Base-by-base conservation (phyloP, 2,888 invertebrate genomes). In the Cremastobaeus sp. region DNA sequence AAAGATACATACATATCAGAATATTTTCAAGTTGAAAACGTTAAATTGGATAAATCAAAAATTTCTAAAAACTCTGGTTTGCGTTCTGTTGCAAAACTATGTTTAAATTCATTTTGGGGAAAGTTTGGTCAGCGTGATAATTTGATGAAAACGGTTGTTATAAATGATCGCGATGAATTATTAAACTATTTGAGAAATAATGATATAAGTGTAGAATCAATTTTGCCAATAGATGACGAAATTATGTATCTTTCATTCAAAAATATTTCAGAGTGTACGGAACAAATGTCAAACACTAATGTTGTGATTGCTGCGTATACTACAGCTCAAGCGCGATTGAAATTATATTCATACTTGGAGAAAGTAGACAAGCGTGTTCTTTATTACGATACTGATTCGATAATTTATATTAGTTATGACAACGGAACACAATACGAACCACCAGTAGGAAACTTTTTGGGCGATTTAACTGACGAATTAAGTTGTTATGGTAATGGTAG, bases 381-480 rank as follows among this genome's bases (percentile, higher is more conserved):
- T 1, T 34, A 34, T 11, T 34, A 47, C 30, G 47, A 47, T 30
- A 12, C 15, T 3, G 30, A 47, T 9, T 30, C 11, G 5, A 25
- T 52, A 3, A 37, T 52, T 4, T 37, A 18, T 11, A n/a, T 50
- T 17, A 2, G 0, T 11, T 2, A 6, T n/a, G 25, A 5, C 1
- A 12, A 20, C 1, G 1, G 0, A 8, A 21, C 9, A 0, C 32
- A 48, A 20, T 50, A 62, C 30, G 50, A 39, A 15, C 50, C 62
- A 6, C 32, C 48, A 8, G 17, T 37, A 8, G 50, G 50, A 1
- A 52, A 37, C n/a, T 52, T 62, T 2, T 34, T 66, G 0, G 66
- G 74, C 1, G 66, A 71, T 25, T 41, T 60, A 17, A 74, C 74
- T 0, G 59, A 68, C 34, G 71, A 75, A 6, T 1, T 75, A 6